Evolutionary conservation across 2,888 invertebrate species (phyloP), one percentile per base, ranked within the genome.

Genomic region (Troglohyphantes excavatus): DNA sequence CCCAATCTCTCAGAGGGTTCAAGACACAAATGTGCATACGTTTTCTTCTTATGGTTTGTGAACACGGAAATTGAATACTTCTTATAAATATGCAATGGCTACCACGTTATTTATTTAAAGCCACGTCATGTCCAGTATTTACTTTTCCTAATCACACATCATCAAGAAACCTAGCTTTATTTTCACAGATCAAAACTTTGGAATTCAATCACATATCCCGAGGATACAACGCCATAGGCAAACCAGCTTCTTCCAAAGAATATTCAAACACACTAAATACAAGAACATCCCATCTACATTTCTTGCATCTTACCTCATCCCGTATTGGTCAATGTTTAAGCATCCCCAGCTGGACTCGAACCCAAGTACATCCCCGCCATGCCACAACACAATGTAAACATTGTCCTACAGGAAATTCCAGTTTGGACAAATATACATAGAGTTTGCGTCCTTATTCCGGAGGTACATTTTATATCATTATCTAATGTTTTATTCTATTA

Each of bases 401-500:
- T 2, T 17, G 53, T 23, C 33, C 26, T 13, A 46, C 67, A 46
- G 53, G 67, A 65, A 67, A 43, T 46, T 82, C 68, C 53, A 21
- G 19, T 68, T 67, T 82, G 70, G 53, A 70, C 82, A 82, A 82
- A 82, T 65, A 82, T 43, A 39, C 68, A 23, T 21, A 46, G 67
- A 26, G 67, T 79, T 43, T 79, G 81, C 13, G n/a, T 63, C 33
- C 63, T 81, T 73, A 83, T 83, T 70, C 27, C 19, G 73, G 19
- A 43, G n/a, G 73, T 73, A 83, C 61, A 73, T 83, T 72, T 72
- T 72, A 86, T 72, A 79, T 86, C 86, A 79, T 79, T 86, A 79
- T 23, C 86, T 86, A 86, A 86, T 86, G 86, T 86, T 86, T 86
- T 86, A 86, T 86, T 86, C 86, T 61, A 86, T 86, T 86, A 86